Evolutionary conservation across 2,888 invertebrate genomes (phyloP).

Genomic region (Clivina fossor): DNA sequence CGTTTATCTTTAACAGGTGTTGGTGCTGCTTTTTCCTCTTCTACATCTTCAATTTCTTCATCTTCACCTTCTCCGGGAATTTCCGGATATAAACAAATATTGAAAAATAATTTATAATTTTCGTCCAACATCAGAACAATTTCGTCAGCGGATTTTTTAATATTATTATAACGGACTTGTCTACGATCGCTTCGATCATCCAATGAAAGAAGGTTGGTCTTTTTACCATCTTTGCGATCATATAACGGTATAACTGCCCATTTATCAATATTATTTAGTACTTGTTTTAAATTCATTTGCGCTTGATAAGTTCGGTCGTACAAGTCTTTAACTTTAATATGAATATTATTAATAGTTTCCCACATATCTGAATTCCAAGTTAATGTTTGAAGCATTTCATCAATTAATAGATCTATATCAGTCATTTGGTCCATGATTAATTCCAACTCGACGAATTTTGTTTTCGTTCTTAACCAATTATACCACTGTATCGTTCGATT

Average conservation of each 20-base stretch:
- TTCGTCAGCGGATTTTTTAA: constrained; percentile 58
- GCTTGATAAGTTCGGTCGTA: constrained; percentile 68
- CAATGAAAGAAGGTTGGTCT: constrained; percentile 59
- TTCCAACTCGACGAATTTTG: constrained; percentile 74
- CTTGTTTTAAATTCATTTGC: constrained; percentile 65
- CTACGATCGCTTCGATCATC: constrained; percentile 60
- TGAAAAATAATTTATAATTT: constrained; percentile 71
- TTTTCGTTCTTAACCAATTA: constrained; percentile 74
- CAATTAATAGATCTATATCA: constrained; percentile 70
- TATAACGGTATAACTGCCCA: constrained; percentile 80
- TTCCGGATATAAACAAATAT: constrained; percentile 55
- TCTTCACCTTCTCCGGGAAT: constrained; percentile 38
- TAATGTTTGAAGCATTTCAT: constrained; percentile 67
- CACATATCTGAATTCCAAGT: constrained; percentile 80
- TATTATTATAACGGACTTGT: constrained; percentile 55
- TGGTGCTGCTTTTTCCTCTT: constrained; percentile 20
- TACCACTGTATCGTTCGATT: constrained; percentile 75
- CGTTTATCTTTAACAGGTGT: constrained; percentile 28
- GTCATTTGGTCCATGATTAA: constrained; percentile 75
- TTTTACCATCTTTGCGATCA: constrained; percentile 68
- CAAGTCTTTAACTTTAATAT: constrained; percentile 68
- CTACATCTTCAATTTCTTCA: constrained; percentile 35
- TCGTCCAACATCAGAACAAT: constrained; percentile 61
- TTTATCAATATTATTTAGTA: constrained; percentile 60
- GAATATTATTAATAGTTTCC: constrained; percentile 70